A percentile compares a stretch with the other conserved stretches of the same genome.
These are phyloP conservation scores for Paguma larvata DNA, from an alignment of 2,797 vertebrate species.

Conservation along the genomic window DNA sequence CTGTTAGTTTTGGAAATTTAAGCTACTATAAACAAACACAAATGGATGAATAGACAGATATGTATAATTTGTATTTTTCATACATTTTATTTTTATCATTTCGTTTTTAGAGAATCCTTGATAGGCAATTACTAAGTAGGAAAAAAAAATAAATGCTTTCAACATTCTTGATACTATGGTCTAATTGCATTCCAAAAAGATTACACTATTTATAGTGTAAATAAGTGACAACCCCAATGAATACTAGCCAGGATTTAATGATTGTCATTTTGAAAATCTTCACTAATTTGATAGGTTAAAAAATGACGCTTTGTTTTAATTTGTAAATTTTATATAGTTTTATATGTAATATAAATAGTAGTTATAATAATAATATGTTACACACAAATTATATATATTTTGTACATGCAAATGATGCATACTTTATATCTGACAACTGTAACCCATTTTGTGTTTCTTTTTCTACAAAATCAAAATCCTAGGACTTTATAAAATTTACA, in stretches of 20 bases:
- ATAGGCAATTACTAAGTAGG: neutral
- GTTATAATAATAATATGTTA: neutral
- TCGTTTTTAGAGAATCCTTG: neutral
- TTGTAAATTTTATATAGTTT: neutral
- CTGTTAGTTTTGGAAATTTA: neutral
- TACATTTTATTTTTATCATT: neutral
- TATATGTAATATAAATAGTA: neutral
- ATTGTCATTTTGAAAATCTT: slow-evolving; percentile 5
- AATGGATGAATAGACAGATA: neutral
- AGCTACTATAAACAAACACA: neutral
- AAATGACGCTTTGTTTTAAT: slow-evolving; percentile 14
- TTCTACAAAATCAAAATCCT: neutral
- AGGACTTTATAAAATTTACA: neutral
- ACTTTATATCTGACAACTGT: neutral
- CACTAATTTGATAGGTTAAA: neutral
- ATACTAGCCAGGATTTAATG: neutral
- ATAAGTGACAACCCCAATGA: neutral
- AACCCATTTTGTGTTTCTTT: slow-evolving; percentile 18
- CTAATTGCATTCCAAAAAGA: neutral
- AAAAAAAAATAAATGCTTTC: neutral
- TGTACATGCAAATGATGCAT: neutral
- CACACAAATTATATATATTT: neutral
- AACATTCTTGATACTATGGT: neutral
- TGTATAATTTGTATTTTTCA: neutral
- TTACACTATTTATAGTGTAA: neutral